These are phyloP conservation scores for Phalacrocorax brasilianus DNA, from an alignment of 2,113 vertebrate species.

Conservation along the genomic window DNA sequence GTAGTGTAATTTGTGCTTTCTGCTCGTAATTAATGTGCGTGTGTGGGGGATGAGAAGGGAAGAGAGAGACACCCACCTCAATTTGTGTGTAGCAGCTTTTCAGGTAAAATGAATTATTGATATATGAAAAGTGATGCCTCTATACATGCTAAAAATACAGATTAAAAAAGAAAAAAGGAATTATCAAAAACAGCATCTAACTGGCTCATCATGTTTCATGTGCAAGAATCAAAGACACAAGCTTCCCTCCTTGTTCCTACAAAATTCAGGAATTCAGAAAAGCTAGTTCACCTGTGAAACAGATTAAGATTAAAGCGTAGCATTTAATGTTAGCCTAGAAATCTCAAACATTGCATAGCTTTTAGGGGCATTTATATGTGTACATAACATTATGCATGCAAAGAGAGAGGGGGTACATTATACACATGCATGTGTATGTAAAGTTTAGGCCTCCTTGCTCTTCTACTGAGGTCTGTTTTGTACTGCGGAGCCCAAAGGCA, in stretches of 20 bases:
- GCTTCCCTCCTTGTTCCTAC: background rate
- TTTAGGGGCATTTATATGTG: background rate
- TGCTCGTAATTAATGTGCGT: conserved; percentile 56
- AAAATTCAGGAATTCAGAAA: background rate
- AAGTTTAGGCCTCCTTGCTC: background rate
- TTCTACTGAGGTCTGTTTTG: background rate
- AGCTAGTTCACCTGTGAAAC: background rate
- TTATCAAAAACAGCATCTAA: background rate
- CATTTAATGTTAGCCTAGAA: background rate
- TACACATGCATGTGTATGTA: background rate
- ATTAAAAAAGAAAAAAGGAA: background rate
- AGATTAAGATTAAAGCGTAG: background rate
- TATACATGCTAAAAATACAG: background rate
- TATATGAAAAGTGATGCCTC: background rate
- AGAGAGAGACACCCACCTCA: background rate
- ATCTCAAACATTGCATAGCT: background rate
- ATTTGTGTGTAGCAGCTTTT: background rate
- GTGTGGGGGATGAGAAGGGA: background rate
- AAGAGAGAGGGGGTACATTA: background rate
- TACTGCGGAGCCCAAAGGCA: background rate
- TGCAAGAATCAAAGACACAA: background rate
- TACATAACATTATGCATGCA: background rate
- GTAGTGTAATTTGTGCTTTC: conserved; percentile 54
- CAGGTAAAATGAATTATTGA: background rate
- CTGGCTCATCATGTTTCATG: background rate